Conservation (phyloP, 2,797 vertebrate species). For the Labeo calbasu region DNA sequence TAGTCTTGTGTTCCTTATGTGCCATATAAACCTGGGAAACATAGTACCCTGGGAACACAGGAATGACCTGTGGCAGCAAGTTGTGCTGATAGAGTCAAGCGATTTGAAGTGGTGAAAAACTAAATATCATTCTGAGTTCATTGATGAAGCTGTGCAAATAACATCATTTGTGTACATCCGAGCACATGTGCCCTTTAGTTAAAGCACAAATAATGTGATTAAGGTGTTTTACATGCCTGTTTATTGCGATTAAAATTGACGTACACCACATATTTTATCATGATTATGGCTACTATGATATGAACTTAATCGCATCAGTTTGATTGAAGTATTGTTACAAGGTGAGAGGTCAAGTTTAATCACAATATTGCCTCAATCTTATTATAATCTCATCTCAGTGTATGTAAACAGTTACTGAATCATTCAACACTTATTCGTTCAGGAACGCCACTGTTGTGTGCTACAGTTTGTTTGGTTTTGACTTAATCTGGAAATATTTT, state of each 20-base stretch:
- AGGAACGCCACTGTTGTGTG: not conserved
- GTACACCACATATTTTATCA: no score
- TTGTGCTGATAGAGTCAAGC: no score
- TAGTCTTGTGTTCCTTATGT: no score
- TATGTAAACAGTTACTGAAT: not conserved
- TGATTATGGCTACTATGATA: not conserved
- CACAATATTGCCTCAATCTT: not conserved
- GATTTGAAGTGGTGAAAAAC: not conserved
- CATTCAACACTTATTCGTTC: not conserved
- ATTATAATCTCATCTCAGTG: not conserved
- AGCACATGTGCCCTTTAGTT: not conserved
- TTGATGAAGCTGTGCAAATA: no score
- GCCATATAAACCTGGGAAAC: no score
- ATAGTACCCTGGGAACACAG: no score
- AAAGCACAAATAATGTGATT: not conserved
- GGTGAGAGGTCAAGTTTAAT: not conserved
- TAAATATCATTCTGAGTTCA: no score
- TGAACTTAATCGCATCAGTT: not conserved
- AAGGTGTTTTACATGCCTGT: not conserved
- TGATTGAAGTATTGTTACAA: not conserved
- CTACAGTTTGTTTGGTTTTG: not conserved
- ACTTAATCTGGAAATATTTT: not conserved
- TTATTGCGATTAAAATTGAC: not conserved
- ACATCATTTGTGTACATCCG: not conserved
- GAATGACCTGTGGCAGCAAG: no score